Base-by-base conservation (phyloP, 92 coral and sea anemone genomes). In the Paragorgia papillata region DNA sequence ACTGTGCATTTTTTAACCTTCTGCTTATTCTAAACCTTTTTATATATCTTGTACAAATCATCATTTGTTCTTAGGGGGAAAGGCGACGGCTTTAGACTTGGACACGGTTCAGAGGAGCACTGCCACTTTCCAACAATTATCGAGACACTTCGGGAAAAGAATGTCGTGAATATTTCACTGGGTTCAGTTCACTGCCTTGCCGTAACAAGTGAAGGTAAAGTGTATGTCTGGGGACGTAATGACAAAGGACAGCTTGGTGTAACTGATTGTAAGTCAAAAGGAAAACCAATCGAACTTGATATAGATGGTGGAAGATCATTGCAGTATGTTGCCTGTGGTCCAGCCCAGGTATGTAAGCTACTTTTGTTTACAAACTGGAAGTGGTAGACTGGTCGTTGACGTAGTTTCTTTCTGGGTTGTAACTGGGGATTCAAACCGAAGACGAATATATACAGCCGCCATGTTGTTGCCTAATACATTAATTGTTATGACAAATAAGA, bases 171-270 rank as follows among this genome's bases (percentile, higher is more conserved):
- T 62, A 85, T 94, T 43, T 89, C 97, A 2, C 91, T 94, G 50
- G 98, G 98, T 3, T 91, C 96, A 35, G 87, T 91, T 39, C 98
- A 94, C 82, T 91, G 98, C 69, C 84, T 94, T 79, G 95, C 90
- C 2, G 88, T 85, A 73, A 84, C 97, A 13, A 88, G 89, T 46
- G 98, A 90, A 28, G 97, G 97, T 0, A 92, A 94, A 49, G 95
- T 94, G 21, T 86, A 91, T 81, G 88, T 91, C 79, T 94, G 98
- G 98, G 98, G 98, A 20, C 82, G 92, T 15, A 94, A 94, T 69
- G 98, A 94, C 70, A 96, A 94, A 74, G 98, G 97, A 41, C 98
- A 94, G 80, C 84, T 94, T 12, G 98, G 98, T n/a, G 90, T 91
- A 66, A 79, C 96, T 18, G 62, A 80, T 35, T 86, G 90, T 22